These are phyloP conservation scores for Agrotis ipsilon DNA, from an alignment of 2,888 invertebrate species.

Conservation along the genomic window DNA sequence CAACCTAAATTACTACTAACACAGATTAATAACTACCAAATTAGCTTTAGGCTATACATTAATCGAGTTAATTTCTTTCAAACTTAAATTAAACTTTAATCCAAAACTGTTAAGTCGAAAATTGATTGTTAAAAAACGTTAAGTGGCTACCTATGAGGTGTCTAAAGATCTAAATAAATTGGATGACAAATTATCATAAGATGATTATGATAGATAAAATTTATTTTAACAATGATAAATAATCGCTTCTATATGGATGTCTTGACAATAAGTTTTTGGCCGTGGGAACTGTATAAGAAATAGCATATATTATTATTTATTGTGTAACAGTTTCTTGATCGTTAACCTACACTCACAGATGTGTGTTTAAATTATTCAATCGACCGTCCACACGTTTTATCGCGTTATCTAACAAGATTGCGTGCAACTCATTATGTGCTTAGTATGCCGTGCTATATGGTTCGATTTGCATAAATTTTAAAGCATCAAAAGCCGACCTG, in stretches of 20 bases:
- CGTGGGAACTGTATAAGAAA: slow-evolving; percentile 51
- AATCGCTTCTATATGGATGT: slow-evolving; percentile 37
- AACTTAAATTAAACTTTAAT: slow-evolving; percentile 27
- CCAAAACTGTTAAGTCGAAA: not conserved
- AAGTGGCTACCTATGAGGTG: slow-evolving; percentile 32
- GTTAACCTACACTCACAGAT: slow-evolving; percentile 15
- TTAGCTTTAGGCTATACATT: slow-evolving; percentile 58
- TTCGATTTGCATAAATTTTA: slow-evolving; percentile 10
- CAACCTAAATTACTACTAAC: slow-evolving; percentile 59
- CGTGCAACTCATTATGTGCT: slow-evolving; percentile 15
- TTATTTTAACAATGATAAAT: slow-evolving; percentile 60
- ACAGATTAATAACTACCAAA: slow-evolving; percentile 63
- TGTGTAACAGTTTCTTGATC: slow-evolving; percentile 43
- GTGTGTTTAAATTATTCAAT: slow-evolving; percentile 28
- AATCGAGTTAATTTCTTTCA: slow-evolving; percentile 51
- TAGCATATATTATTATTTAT: slow-evolving; percentile 26
- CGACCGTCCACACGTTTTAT: slow-evolving; percentile 37
- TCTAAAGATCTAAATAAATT: slow-evolving; percentile 56
- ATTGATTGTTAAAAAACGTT: slow-evolving; percentile 7
- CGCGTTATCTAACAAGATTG: slow-evolving; percentile 44
- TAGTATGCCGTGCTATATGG: slow-evolving; percentile 18
- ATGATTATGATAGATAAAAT: slow-evolving; percentile 53
- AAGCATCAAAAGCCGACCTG: not conserved
- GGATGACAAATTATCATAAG: slow-evolving; percentile 63
- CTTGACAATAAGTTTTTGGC: slow-evolving; percentile 47